phyloP scores from a whole-genome alignment of 2,113 vertebrate species.

The Pteropus alecto region DNA sequence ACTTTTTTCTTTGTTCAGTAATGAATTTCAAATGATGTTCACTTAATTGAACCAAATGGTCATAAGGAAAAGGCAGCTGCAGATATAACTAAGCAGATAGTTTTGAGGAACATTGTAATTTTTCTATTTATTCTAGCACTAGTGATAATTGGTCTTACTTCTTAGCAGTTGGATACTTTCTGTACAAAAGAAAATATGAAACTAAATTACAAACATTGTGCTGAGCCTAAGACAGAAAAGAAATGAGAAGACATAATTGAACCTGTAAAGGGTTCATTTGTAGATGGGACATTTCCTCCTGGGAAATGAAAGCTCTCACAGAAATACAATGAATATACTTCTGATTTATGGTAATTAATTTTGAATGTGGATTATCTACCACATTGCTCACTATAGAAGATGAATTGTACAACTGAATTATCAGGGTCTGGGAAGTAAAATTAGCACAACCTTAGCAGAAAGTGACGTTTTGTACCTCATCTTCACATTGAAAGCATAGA shows the following conservation, averaged over 20 bases:
- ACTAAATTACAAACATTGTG: slow-evolving; percentile 53
- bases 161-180: slow-evolving; percentile 21
- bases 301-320: slow-evolving; percentile 64
- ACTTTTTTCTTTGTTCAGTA: background rate
- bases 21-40: slow-evolving; percentile 35
- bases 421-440: slow-evolving; percentile 69
- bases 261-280: slow-evolving; percentile 70
- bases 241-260: slow-evolving; percentile 66
- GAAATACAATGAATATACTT: slow-evolving; percentile 67
- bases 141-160: slow-evolving; percentile 33
- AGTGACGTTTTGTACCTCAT: slow-evolving; percentile 31
- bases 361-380: slow-evolving; percentile 55
- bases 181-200: slow-evolving; percentile 59
- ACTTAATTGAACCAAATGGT: slow-evolving; percentile 47
- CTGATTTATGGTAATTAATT: slow-evolving; percentile 73
- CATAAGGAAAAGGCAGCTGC: background rate
- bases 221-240: slow-evolving; percentile 27
- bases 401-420: slow-evolving; percentile 48
- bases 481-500: slow-evolving; percentile 41
- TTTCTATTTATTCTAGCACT: slow-evolving; percentile 27
- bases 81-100: background rate
- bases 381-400: slow-evolving; percentile 32
- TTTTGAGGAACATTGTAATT: background rate
- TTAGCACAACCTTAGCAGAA: slow-evolving; percentile 60
- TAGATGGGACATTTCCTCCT: slow-evolving; percentile 67